Conservation (phyloP, 2,888 invertebrate species). For the Lasioglossum leucozonium region DNA sequence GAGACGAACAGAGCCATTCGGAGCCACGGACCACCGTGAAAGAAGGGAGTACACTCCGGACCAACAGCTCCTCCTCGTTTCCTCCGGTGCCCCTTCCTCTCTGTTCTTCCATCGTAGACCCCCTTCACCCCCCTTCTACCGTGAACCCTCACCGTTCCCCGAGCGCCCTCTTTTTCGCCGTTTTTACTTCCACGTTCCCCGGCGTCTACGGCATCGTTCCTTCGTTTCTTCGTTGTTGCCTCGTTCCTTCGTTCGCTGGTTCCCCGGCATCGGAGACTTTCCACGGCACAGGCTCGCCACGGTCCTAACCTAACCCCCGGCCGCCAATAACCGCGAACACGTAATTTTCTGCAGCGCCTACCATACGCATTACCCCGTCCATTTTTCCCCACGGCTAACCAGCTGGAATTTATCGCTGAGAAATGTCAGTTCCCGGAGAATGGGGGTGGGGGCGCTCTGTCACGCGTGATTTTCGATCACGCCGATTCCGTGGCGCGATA, state of each 20-base stretch:
- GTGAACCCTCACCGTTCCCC: not conserved
- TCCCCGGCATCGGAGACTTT: constrained; percentile 55
- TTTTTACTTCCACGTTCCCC: constrained; percentile 36
- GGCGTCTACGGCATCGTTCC: constrained; percentile 26
- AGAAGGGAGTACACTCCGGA: constrained; percentile 77
- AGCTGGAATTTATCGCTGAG: constrained; percentile 77
- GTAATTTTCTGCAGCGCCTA: constrained; percentile 80
- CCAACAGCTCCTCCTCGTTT: constrained; percentile 73
- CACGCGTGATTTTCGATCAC: not conserved
- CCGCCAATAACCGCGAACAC: constrained; percentile 81
- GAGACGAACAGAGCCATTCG: constrained; percentile 77
- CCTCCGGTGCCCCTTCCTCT: not conserved
- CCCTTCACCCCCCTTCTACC: not conserved
- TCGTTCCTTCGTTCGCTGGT: not conserved
- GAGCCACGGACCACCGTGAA: constrained; percentile 81
- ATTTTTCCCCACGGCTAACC: constrained; percentile 69
- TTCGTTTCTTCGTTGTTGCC: not conserved
- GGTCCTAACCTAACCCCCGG: constrained; percentile 55
- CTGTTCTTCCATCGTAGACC: not conserved
- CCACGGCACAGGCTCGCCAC: constrained; percentile 60
- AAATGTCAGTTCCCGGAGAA: constrained; percentile 69
- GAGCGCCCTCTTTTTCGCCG: constrained; percentile 35
- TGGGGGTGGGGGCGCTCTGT: not conserved
- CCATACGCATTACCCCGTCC: constrained; percentile 70
- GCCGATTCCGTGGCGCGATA: not conserved